A percentile compares a stretch with the other conserved stretches of the same genome.
Conservation (phyloP, 2,888 invertebrate genomes). For the Anthrax anthrax region DNA sequence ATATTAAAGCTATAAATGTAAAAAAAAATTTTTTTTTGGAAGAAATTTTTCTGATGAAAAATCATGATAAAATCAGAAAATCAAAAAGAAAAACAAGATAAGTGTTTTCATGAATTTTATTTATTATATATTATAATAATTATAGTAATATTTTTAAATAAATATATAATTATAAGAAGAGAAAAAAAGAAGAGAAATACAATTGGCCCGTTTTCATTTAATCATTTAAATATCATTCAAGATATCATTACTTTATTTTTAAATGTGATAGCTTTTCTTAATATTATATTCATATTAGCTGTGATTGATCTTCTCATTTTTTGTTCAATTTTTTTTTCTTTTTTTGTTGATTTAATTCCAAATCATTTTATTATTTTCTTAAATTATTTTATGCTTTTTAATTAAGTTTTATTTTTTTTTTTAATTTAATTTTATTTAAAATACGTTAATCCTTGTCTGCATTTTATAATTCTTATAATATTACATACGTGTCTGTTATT, state of each 20-base stretch:
- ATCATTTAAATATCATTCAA: slow-evolving; percentile 11
- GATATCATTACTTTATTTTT: not conserved
- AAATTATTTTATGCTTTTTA: not conserved
- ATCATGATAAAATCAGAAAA: not conserved
- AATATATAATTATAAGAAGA: too few species aligned
- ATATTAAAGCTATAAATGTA: not conserved
- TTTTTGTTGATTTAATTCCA: not conserved
- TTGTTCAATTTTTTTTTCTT: not conserved
- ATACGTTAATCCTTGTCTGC: too few species aligned
- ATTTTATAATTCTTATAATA: too few species aligned
- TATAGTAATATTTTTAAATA: too few species aligned
- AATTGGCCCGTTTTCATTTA: slow-evolving; percentile 14
- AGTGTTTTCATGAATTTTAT: not conserved
- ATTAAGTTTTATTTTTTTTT: not conserved
- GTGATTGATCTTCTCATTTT: not conserved
- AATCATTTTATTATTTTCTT: not conserved
- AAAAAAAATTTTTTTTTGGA: not conserved
- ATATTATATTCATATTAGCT: too few species aligned
- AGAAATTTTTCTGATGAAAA: not conserved
- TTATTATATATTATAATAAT: too few species aligned
- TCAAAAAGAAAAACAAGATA: not conserved
- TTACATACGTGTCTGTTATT: too few species aligned
- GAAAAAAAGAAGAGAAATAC: slow-evolving; percentile 6
- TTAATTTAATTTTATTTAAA: too few species aligned
- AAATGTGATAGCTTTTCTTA: not conserved